Evolutionary conservation across 2,888 invertebrate species (phyloP), one percentile per base, ranked within the genome.

Genomic region (Fabriciana adippe): DNA sequence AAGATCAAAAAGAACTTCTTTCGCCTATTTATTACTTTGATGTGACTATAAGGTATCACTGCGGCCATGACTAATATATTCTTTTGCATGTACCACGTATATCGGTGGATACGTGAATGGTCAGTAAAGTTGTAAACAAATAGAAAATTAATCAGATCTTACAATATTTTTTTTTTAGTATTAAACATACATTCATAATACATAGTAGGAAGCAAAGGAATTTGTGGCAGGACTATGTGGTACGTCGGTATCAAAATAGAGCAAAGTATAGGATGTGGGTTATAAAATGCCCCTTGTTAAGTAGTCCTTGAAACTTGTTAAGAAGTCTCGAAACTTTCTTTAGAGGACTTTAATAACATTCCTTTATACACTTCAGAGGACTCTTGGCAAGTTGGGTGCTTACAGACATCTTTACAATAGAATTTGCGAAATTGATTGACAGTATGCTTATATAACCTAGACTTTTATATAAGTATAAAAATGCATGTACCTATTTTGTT

Each of bases 291-390:
- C 79, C 77, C 76, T 73, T 71, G 72, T 75, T 80, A 81, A 80
- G 76, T 78, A 81, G 80, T 78, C 79, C 81, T 81, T 80, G 77
- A 75, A 86, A 88, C 78, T 87, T 86, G 79, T 79, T 79, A 79
- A 83, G 83, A 84, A 79, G 78, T 78, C 77, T 79, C 76, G 59
- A 75, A 88, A 84, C 79, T 89, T 85, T 71, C 74, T 69, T 69
- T 71, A 77, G 78, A 77, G 75, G 76, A 82, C 79, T 85, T 86
- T 84, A 85, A 87, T 86, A 84, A 82, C 87, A 87, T 84, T 85
- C 80, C 82, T 62, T 62, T 76, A 73, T 72, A 75, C 76, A 80
- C 77, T 77, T 71, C 70, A 73, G 66, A 75, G 75, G 73, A 71
- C 72, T 71, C 69, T 64, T 54, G 66, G 65, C 57, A 74, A 78